Conservation (phyloP, 64 coral and sea anemone genomes). For the Montipora sp. region DNA sequence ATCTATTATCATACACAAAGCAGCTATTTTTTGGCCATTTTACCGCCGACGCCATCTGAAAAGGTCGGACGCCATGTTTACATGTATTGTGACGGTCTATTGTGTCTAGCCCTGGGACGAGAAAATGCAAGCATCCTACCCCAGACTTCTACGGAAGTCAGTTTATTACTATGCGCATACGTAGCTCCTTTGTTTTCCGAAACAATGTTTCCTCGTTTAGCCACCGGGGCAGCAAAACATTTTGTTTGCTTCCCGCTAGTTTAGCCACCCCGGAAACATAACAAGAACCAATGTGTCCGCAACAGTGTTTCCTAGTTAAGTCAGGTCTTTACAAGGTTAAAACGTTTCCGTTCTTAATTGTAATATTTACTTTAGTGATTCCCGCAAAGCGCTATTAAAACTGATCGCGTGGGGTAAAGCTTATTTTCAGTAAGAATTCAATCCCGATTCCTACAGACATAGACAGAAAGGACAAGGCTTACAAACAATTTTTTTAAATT, state of each 20-base stretch:
- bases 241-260: background rate
- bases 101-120: background rate
- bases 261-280: background rate
- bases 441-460: no score
- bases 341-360: no score
- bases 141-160: background rate
- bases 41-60: no score
- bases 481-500: no score
- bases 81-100: background rate
- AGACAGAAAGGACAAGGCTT: no score
- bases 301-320: background rate
- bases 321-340: background rate
- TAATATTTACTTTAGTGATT: no score
- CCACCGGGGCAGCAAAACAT: background rate
- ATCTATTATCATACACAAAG: conserved; percentile 38
- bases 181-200: no score
- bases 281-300: background rate
- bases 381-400: no score
- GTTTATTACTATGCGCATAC: background rate
- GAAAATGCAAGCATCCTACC: background rate
- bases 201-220: no score
- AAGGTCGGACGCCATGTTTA: background rate
- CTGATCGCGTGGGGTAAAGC: no score
- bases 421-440: no score
- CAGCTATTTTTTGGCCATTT: background rate